Evolutionary conservation across 2,113 vertebrate genomes (phyloP).

Genomic region (Morphnarchus princeps): DNA sequence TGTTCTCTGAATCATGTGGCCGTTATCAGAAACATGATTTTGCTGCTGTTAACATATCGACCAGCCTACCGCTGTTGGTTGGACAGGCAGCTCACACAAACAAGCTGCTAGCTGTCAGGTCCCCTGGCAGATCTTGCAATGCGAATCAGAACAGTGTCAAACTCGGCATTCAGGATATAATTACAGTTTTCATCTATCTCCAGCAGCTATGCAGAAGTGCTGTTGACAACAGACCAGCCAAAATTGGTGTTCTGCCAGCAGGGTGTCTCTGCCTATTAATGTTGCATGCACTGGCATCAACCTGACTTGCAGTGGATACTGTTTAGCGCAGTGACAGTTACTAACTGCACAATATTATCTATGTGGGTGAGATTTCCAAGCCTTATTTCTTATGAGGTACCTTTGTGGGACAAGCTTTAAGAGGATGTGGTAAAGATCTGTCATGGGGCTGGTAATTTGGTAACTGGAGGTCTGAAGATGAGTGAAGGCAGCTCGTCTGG

Average conservation of each 20-base stretch:
- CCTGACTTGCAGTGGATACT: neutral
- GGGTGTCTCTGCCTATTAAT: neutral
- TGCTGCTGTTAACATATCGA: neutral
- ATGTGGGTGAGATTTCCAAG: neutral
- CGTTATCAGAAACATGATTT: neutral
- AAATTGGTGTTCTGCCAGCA: neutral
- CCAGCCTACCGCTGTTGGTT: neutral
- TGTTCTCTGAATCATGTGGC: neutral
- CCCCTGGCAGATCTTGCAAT: neutral
- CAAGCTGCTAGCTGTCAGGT: neutral
- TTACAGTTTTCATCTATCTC: neutral
- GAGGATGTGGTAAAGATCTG: neutral
- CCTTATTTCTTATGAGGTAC: neutral
- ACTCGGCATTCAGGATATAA: neutral
- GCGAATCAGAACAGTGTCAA: neutral
- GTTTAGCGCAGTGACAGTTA: neutral
- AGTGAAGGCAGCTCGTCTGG: neutral
- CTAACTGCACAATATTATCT: neutral
- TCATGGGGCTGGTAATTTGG: neutral
- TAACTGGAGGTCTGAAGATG: neutral
- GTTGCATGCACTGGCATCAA: neutral
- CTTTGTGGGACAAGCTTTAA: neutral
- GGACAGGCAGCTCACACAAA: neutral
- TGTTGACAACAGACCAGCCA: neutral
- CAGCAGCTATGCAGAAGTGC: neutral